phyloP scores from a whole-genome alignment of 2,888 invertebrate species.

The Andrena fulva region DNA sequence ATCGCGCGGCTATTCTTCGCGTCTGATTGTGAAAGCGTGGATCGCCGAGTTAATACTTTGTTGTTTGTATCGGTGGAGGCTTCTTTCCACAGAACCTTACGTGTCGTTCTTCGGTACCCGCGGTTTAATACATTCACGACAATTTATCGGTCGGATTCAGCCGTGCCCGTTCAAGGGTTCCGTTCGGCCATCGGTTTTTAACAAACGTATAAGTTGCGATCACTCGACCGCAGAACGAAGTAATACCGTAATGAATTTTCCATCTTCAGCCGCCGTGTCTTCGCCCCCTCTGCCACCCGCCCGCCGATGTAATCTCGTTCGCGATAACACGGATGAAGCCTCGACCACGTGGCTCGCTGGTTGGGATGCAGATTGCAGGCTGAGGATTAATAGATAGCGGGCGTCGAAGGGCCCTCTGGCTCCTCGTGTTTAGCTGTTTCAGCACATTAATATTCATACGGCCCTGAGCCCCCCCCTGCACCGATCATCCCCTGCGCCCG shows the following conservation, averaged over 20 bases:
- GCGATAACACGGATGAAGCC: constrained; percentile 38
- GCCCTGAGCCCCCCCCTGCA: constrained; percentile 43
- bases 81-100: too few species aligned
- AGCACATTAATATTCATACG: constrained; percentile 84
- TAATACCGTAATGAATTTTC: constrained; percentile 59
- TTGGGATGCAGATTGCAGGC: constrained; percentile 70
- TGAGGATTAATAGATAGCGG: constrained; percentile 79
- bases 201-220: constrained; percentile 48
- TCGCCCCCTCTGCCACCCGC: neutral
- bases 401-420: constrained; percentile 71
- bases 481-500: constrained; percentile 34
- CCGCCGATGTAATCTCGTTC: constrained; percentile 43
- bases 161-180: too few species aligned
- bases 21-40: neutral
- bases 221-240: constrained; percentile 29
- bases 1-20: neutral
- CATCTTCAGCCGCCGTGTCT: constrained; percentile 3
- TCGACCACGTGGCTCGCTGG: constrained; percentile 57
- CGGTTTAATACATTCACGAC: neutral
- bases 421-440: constrained; percentile 81
- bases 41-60: too few species aligned
- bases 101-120: too few species aligned
- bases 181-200: constrained; percentile 6
- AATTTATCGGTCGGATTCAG: too few species aligned
- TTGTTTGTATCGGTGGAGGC: too few species aligned